Percentiles rank a stretch among this genome's conserved stretches.
These are phyloP conservation scores for Balaenoptera acutorostrata DNA, from an alignment of 2,113 vertebrate genomes.

Conservation along the genomic window DNA sequence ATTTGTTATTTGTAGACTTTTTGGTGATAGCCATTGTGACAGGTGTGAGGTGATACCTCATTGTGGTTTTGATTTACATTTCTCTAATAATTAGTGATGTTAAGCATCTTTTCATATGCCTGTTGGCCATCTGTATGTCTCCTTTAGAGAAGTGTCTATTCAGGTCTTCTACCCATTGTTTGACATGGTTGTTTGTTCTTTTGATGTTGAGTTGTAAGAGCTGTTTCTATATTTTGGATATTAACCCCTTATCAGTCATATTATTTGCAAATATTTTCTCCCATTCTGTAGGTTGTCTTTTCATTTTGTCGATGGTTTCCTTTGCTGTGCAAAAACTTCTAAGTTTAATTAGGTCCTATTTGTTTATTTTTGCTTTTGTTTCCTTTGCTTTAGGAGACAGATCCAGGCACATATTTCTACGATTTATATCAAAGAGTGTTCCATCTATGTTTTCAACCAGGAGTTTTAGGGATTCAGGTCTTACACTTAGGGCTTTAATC, in stretches of 20 bases:
- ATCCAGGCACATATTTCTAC: neutral
- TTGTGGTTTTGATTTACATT: neutral
- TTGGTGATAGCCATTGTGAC: neutral
- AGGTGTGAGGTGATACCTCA: neutral
- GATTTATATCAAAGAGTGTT: neutral
- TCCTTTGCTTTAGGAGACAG: neutral
- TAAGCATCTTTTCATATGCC: neutral
- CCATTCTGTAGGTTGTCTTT: neutral
- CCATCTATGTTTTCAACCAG: neutral
- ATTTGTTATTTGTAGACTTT: neutral
- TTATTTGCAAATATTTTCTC: neutral
- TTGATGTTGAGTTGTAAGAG: neutral
- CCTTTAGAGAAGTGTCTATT: neutral
- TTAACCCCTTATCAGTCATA: neutral
- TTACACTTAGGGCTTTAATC: neutral
- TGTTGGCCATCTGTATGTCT: neutral
- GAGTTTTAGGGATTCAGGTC: neutral
- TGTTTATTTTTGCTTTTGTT: neutral
- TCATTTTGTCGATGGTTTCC: neutral
- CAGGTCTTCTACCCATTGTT: neutral
- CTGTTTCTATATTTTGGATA: neutral
- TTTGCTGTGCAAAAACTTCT: neutral
- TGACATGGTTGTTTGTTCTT: neutral
- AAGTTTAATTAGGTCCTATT: neutral
- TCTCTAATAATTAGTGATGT: neutral